These are phyloP conservation scores for Phataginus tricuspis DNA, from an alignment of 2,797 vertebrate genomes.

Conservation along the genomic window DNA sequence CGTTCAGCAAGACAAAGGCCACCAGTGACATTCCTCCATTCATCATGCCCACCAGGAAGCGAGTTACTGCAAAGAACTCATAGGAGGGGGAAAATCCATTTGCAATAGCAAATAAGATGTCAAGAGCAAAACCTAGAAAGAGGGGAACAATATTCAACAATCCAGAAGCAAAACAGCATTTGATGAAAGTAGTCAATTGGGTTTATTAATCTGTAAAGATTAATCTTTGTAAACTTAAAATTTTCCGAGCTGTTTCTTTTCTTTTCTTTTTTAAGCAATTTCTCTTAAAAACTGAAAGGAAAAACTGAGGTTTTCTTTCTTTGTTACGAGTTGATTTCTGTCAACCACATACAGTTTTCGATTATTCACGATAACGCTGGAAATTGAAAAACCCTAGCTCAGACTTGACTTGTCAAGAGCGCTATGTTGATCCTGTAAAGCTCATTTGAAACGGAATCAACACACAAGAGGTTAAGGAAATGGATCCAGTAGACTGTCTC, in stretches of 20 bases:
- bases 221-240: neutral
- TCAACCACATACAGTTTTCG: neutral
- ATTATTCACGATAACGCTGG: neutral
- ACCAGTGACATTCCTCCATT: constrained; percentile 91
- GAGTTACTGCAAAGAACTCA: constrained; percentile 86
- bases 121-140: constrained; percentile 88
- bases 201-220: constrained; percentile 6
- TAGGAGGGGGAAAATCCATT: constrained; percentile 89
- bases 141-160: constrained; percentile 66
- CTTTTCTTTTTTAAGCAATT: neutral
- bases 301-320: constrained; percentile 20
- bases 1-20: constrained; percentile 90
- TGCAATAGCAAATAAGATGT: constrained; percentile 88
- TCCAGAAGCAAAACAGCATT: constrained; percentile 30
- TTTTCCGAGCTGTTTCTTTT: neutral
- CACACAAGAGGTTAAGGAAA: neutral
- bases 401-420: neutral
- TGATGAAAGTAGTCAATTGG: constrained; percentile 33
- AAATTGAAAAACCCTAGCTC: constrained; percentile 22
- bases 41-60: constrained; percentile 89
- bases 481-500: neutral
- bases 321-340: constrained; percentile 8
- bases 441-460: neutral
- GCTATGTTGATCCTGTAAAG: neutral
- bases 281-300: constrained; percentile 30